A percentile compares a stretch with the other conserved stretches of the same genome.
These are phyloP conservation scores for Ophiothrix spiculata DNA, from an alignment of 35 echinoderm and acorn worm species.

Conservation along the genomic window DNA sequence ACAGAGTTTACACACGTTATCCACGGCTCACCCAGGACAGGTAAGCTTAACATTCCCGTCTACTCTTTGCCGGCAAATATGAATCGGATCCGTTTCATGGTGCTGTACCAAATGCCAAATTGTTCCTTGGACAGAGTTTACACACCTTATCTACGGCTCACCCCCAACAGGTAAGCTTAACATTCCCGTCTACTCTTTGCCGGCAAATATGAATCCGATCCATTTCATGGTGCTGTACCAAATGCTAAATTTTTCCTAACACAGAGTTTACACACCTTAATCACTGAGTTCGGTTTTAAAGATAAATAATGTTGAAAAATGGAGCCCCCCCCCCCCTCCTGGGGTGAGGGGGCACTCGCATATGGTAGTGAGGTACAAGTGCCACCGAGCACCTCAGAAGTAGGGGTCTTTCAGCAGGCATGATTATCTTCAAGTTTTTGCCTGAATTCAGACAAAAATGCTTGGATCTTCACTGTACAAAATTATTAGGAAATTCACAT, in stretches of 20 bases:
- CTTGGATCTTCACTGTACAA: no score
- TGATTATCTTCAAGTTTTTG: no score
- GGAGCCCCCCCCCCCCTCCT: no score
- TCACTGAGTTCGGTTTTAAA: no score
- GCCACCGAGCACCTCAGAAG: no score
- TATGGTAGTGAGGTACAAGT: no score
- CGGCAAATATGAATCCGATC: constrained; percentile 76
- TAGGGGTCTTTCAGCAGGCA: no score
- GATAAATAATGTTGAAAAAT: no score
- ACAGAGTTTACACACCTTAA: constrained; percentile 67
- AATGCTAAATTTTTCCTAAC: constrained; percentile 80
- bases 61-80: constrained; percentile 80
- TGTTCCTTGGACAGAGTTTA: constrained; percentile 75
- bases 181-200: constrained; percentile 84
- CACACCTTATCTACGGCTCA: constrained; percentile 60
- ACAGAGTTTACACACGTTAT: constrained; percentile 68
- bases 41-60: constrained; percentile 67
- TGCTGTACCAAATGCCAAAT: constrained; percentile 56
- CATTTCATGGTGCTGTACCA: constrained; percentile 63
- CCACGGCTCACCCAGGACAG: constrained; percentile 44
- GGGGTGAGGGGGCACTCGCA: no score
- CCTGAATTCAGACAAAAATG: no score
- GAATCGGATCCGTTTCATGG: constrained; percentile 81
- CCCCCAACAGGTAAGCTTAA: constrained; percentile 27
- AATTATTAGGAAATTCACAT: no score